These are phyloP conservation scores for Tretioscincus oriximinensis DNA, from an alignment of 2,113 vertebrate genomes.

Conservation along the genomic window DNA sequence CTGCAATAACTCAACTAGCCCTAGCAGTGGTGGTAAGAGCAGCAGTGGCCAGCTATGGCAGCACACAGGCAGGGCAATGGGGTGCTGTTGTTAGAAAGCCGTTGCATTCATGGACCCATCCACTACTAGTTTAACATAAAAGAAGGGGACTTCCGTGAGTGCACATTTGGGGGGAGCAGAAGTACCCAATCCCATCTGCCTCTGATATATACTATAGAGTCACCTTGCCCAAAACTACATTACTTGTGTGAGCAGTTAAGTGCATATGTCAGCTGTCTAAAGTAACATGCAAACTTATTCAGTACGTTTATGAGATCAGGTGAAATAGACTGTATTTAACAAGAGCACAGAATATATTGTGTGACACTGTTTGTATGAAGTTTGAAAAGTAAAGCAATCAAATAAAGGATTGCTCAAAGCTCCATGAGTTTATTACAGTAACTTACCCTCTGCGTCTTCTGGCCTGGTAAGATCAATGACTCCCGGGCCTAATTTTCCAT, in stretches of 20 bases:
- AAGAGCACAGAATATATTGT: neutral
- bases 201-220: neutral
- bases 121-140: no score
- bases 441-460: conserved; percentile 96
- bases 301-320: neutral
- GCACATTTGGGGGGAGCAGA: neutral
- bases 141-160: neutral
- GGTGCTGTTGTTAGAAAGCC: no score
- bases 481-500: conserved; percentile 92
- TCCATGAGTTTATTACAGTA: conserved; percentile 17
- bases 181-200: neutral
- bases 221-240: neutral
- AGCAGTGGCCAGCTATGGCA: no score
- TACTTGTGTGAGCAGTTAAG: neutral
- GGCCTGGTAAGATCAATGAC: conserved; percentile 98
- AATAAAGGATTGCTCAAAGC: neutral
- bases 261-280: neutral
- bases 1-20: no score
- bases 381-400: neutral
- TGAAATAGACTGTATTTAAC: neutral
- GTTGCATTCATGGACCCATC: neutral
- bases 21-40: no score
- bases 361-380: neutral
- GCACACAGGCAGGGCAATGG: no score
- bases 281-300: neutral